phyloP scores from a whole-genome alignment of 2,797 vertebrate genomes.

The Siniperca obscura region DNA sequence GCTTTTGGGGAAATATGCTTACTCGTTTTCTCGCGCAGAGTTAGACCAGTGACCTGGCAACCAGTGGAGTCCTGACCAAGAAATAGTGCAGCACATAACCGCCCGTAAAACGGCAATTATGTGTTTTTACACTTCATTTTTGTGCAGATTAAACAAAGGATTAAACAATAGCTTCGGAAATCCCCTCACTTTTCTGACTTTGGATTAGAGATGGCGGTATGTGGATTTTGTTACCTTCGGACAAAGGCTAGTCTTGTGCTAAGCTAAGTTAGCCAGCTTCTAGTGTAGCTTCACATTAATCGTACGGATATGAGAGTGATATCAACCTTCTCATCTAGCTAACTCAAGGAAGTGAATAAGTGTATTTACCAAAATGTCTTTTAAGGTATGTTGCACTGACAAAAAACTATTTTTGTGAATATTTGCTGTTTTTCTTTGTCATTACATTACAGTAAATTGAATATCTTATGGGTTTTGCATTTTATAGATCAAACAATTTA shows the following conservation, averaged over 20 bases:
- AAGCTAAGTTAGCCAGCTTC: not conserved
- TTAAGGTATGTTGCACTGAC: too few relatives aligned
- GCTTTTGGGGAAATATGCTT: conserved; percentile 17
- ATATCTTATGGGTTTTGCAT: not conserved
- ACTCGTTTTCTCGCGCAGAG: not conserved
- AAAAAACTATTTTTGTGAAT: not conserved
- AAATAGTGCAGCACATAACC: not conserved
- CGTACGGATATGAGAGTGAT: not conserved
- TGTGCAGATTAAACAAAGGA: not conserved
- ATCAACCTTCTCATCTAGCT: too few relatives aligned
- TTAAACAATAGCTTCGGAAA: not conserved
- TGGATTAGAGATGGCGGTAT: not conserved
- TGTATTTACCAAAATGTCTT: too few relatives aligned
- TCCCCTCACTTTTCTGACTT: not conserved
- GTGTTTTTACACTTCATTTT: not conserved
- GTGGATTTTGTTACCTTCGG: not conserved
- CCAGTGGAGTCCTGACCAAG: not conserved
- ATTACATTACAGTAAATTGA: not conserved
- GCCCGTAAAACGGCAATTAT: too few relatives aligned
- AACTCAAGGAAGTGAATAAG: not conserved
- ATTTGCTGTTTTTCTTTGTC: not conserved
- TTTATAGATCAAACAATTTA: not conserved
- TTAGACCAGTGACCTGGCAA: not conserved
- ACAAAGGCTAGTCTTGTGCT: not conserved
- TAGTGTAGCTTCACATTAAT: not conserved